Evolutionary conservation across 1,140 invertebrate species (phyloP).

Genomic region (Cydia strobilella): DNA sequence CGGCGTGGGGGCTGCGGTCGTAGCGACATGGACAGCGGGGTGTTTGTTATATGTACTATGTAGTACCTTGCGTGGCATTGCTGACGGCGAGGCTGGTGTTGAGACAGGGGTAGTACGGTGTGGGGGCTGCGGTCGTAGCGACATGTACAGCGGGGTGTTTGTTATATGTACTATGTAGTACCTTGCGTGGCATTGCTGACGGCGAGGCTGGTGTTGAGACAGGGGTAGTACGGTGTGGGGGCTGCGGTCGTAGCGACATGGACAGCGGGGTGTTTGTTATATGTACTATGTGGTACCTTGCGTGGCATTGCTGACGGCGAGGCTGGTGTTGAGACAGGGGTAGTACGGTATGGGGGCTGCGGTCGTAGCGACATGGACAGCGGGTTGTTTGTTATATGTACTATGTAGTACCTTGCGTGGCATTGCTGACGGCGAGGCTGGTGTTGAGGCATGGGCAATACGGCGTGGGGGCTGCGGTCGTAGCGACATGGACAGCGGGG

Average conservation of each 20-base stretch:
- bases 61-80: constrained; percentile 64
- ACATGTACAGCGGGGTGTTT: constrained; percentile 87
- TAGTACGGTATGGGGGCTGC: constrained; percentile 63
- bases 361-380: constrained; percentile 78
- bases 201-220: constrained; percentile 53
- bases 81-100: constrained; percentile 52
- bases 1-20: constrained; percentile 56
- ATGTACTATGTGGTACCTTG: too few species aligned
- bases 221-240: constrained; percentile 70
- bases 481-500: constrained; percentile 81
- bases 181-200: constrained; percentile 63
- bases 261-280: constrained; percentile 81
- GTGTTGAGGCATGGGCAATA: constrained; percentile 68
- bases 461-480: constrained; percentile 55
- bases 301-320: constrained; percentile 61
- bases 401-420: constrained; percentile 59
- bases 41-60: too few species aligned
- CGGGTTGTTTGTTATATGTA: too few species aligned
- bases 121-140: constrained; percentile 56
- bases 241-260: constrained; percentile 62
- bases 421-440: constrained; percentile 57
- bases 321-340: constrained; percentile 60
- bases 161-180: too few species aligned
- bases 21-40: constrained; percentile 83
- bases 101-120: constrained; percentile 72